These are phyloP conservation scores for Gambusia affinis DNA, from an alignment of 2,113 vertebrate species.

Conservation along the genomic window DNA sequence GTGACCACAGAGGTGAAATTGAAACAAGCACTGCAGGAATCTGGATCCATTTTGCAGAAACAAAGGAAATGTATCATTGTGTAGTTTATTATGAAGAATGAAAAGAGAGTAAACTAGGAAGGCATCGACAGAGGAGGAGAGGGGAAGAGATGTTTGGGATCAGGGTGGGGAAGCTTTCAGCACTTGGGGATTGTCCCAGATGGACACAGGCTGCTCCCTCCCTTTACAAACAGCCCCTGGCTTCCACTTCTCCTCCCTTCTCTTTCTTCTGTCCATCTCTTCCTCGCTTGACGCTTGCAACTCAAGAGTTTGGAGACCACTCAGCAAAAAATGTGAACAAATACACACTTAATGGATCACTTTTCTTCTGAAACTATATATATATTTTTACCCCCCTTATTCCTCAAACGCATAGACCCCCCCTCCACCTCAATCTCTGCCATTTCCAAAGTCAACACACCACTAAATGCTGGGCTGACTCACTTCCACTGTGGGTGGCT, in stretches of 20 bases:
- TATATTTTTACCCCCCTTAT: conserved; percentile 13
- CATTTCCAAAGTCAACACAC: conserved; percentile 73
- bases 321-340: conserved; percentile 47
- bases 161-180: conserved; percentile 75
- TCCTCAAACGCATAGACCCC: conserved; percentile 2
- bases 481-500: conserved; percentile 79
- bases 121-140: conserved; percentile 11
- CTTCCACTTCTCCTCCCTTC: conserved; percentile 25
- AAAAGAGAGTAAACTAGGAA: conserved; percentile 17
- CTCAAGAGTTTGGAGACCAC: background rate
- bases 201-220: conserved; percentile 74
- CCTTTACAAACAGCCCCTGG: conserved; percentile 71
- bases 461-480: conserved; percentile 72
- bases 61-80: conserved; percentile 11
- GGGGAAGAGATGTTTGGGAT: conserved; percentile 62
- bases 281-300: background rate
- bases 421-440: conserved; percentile 30
- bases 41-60: conserved; percentile 24
- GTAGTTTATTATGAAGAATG: conserved; percentile 37
- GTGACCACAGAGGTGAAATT: background rate
- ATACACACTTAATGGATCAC: conserved; percentile 37
- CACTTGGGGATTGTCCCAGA: conserved; percentile 75
- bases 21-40: conserved; percentile 18
- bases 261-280: conserved; percentile 9
- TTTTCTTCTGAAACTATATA: conserved; percentile 34